Base-by-base conservation (phyloP, 2,888 invertebrate species). In the Leptinotarsa haldemani region DNA sequence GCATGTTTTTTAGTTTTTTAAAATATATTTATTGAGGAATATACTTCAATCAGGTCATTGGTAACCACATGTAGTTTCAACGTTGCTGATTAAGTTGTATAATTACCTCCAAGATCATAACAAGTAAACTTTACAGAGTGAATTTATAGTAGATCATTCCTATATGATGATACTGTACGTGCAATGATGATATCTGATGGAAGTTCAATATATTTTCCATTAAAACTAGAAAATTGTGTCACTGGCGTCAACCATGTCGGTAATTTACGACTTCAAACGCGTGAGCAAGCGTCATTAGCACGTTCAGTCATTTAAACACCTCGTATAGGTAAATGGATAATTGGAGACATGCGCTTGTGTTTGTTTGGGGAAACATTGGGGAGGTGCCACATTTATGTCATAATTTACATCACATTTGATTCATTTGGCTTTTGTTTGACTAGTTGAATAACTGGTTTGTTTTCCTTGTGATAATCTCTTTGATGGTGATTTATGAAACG, bases 321-420 rank as follows among this genome's bases (percentile, higher is more conserved):
- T 85, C 84, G 82, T 84, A 83, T 83, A 83, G 83, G 84, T 84
- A 84, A 74, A 83, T 82, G 84, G 84, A 83, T 84, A 85, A 84
- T 85, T 84, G 84, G 83, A 80, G 83, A 83, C 83, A 83, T 83
- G 83, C 82, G 82, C 83, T 74, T 80, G 80, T 83, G 84, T 84
- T 84, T 84, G 82, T 82, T 83, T 80, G 82, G 82, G 84, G 84
- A 84, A 84, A 84, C 81, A 80, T 80, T 74, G 74, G 82, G 82
- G 82, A 74, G 80, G 79, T 78, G 76, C 78, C 72, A 71, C 76
- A 78, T 78, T 80, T 76, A 77, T 76, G 77, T 77, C 79, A 78
- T 81, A 79, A 80, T 79, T 81, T 80, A 78, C 77, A 74, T 40
- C 66, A 52, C 64, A 47, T 65, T 70, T 74, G 20, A 61, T 70